These are phyloP conservation scores for Teleiodes luculella DNA, from an alignment of 2,888 invertebrate species.

Conservation along the genomic window DNA sequence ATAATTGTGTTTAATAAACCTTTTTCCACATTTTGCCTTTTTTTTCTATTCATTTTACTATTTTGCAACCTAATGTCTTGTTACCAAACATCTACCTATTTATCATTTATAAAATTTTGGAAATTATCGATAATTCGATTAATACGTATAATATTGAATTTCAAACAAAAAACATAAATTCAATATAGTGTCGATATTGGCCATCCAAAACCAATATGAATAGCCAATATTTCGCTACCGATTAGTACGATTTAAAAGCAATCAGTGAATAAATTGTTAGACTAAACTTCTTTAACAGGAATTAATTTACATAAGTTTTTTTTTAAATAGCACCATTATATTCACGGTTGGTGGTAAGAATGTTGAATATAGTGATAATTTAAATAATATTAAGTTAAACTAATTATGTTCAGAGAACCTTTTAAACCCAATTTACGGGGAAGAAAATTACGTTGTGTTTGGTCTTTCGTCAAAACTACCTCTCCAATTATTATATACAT, in stretches of 20 bases:
- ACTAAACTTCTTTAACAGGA: constrained; percentile 14
- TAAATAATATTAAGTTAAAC: background rate
- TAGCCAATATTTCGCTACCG: constrained; percentile 14
- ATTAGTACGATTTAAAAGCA: constrained; percentile 9
- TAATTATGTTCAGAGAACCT: background rate
- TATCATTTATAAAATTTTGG: too few species aligned
- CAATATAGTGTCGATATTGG: constrained; percentile 2
- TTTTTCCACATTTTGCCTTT: too few species aligned
- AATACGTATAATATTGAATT: background rate
- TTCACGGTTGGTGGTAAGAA: constrained; percentile 9
- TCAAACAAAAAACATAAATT: background rate
- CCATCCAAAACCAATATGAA: constrained; percentile 9
- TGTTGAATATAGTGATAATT: background rate
- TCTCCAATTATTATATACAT: too few species aligned
- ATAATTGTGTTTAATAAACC: too few species aligned
- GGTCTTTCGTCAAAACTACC: background rate
- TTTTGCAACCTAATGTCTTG: too few species aligned
- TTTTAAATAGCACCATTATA: constrained; percentile 15
- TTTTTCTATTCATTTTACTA: too few species aligned
- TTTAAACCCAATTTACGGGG: background rate
- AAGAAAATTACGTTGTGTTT: too few species aligned
- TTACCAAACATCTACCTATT: too few species aligned
- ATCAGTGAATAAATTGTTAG: constrained; percentile 12
- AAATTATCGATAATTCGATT: background rate
- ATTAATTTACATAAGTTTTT: constrained; percentile 32